phyloP scores from a whole-genome alignment of 2,113 vertebrate species.

The Bubalus kerabau region DNA sequence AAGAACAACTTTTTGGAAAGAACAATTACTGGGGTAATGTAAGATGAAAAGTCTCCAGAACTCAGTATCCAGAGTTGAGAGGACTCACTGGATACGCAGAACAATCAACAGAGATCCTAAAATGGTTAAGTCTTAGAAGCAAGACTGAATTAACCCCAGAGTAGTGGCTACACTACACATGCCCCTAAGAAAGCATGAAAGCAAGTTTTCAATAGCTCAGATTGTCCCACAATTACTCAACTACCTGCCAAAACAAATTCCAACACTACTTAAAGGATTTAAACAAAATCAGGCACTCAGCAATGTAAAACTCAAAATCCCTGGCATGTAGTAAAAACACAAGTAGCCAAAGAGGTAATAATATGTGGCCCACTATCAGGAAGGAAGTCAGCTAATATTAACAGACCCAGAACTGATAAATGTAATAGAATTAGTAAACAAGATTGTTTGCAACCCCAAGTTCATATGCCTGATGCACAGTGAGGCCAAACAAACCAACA shows the following conservation, averaged over 20 bases:
- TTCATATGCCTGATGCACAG: neutral
- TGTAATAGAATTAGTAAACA: neutral
- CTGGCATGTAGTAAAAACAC: neutral
- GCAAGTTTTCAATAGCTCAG: neutral
- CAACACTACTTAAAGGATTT: neutral
- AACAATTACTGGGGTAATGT: neutral
- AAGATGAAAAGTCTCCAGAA: neutral
- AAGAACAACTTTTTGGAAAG: neutral
- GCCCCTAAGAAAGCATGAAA: neutral
- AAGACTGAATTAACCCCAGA: neutral
- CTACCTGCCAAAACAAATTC: neutral
- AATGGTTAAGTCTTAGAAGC: neutral
- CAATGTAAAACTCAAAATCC: neutral
- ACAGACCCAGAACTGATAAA: neutral
- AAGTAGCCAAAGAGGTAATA: neutral
- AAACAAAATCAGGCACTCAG: neutral
- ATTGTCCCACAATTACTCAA: neutral
- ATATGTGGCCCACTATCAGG: neutral
- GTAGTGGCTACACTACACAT: neutral
- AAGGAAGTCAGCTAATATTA: neutral
- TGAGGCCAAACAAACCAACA: neutral
- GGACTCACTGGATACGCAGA: neutral
- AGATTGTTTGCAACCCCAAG: neutral
- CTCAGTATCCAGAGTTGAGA: neutral
- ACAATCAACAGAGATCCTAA: neutral